These are phyloP conservation scores for Drosophila nr. perissopoda DNA, from an alignment of 2,888 invertebrate genomes.

Conservation along the genomic window DNA sequence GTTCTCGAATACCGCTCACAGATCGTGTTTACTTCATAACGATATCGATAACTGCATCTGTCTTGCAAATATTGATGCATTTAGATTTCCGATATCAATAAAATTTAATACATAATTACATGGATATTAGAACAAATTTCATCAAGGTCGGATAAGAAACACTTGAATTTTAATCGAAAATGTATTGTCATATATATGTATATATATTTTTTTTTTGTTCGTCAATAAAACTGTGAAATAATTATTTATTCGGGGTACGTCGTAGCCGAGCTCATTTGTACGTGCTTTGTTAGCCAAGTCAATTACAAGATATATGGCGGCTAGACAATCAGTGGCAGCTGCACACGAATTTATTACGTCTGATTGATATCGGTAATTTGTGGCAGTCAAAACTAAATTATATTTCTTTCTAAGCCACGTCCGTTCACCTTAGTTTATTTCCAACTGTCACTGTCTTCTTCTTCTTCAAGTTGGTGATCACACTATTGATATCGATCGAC, in stretches of 20 bases:
- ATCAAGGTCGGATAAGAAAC: neutral
- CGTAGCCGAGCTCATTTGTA: neutral
- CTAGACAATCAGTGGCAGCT: slow-evolving; percentile 36
- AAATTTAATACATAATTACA: neutral
- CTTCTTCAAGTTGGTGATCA: too few species aligned
- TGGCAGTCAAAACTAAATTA: too few species aligned
- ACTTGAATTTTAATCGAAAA: neutral
- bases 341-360: slow-evolving; percentile 28
- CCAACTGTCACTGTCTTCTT: too few species aligned
- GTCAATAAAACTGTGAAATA: neutral
- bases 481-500: too few species aligned
- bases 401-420: too few species aligned
- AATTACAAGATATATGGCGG: slow-evolving; percentile 18
- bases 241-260: neutral
- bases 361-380: neutral
- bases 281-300: neutral
- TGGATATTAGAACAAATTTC: neutral
- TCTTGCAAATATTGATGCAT: too few species aligned
- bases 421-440: too few species aligned
- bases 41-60: too few species aligned
- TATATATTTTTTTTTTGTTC: neutral
- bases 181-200: neutral
- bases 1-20: too few species aligned
- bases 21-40: too few species aligned
- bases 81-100: too few species aligned